Evolutionary conservation across 2,888 invertebrate species (phyloP).

Genomic region (Nemurella pictetii): DNA sequence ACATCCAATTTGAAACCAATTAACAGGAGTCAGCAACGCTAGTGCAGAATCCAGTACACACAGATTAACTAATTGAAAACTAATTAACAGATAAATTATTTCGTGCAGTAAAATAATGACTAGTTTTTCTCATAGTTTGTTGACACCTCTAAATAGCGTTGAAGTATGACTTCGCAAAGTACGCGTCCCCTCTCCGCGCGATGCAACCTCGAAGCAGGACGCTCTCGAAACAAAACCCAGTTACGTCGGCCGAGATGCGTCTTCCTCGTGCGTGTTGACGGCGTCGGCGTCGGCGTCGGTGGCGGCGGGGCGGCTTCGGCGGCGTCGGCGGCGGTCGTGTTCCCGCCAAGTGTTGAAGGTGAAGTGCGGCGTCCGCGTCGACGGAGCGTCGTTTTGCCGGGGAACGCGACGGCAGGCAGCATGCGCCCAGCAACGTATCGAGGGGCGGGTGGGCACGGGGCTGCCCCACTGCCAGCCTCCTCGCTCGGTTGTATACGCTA

Average conservation of each 20-base stretch:
- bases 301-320: slow-evolving; percentile 18
- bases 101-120: background rate
- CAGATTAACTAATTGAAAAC: background rate
- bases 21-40: background rate
- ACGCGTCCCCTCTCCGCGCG: background rate
- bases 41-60: background rate
- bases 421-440: too few relatives aligned
- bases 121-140: background rate
- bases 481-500: slow-evolving; percentile 44
- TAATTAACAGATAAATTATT: background rate
- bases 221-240: background rate
- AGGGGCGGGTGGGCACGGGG: slow-evolving; percentile 31
- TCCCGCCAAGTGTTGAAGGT: slow-evolving; percentile 47
- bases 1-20: background rate
- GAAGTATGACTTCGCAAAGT: background rate
- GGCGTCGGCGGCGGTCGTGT: slow-evolving; percentile 45
- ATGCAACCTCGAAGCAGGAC: background rate
- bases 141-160: background rate
- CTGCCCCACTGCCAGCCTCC: slow-evolving; percentile 41
- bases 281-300: slow-evolving; percentile 34
- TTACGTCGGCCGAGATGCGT: background rate
- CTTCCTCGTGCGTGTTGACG: background rate
- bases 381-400: slow-evolving; percentile 7
- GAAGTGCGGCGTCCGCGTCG: slow-evolving; percentile 45
- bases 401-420: slow-evolving; percentile 17